These are phyloP conservation scores for Aulostomus chinensis DNA, from an alignment of 2,797 vertebrate genomes.

Conservation along the genomic window DNA sequence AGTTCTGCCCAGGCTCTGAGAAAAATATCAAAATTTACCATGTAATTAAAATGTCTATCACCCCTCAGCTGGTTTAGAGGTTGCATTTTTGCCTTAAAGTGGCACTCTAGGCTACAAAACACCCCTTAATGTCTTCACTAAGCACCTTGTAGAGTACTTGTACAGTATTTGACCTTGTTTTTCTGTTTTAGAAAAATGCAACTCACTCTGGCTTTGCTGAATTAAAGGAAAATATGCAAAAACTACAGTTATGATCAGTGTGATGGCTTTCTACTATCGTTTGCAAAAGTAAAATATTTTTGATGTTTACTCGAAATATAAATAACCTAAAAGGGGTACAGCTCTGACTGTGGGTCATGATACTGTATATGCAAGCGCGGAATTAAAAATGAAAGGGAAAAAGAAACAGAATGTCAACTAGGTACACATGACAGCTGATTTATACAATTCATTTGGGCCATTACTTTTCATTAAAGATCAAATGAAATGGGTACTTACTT, in stretches of 20 bases:
- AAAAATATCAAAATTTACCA: slow-evolving; percentile 83
- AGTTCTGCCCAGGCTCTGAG: slow-evolving; percentile 68
- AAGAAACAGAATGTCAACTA: slow-evolving; percentile 88
- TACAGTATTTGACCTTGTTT: slow-evolving; percentile 74
- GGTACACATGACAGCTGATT: slow-evolving; percentile 99
- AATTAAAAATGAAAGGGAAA: slow-evolving; percentile 74
- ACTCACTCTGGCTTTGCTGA: slow-evolving; percentile 70
- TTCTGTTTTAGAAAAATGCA: slow-evolving; percentile 66
- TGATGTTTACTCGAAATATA: slow-evolving; percentile 43
- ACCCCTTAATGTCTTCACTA: slow-evolving; percentile 75
- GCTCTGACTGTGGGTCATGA: slow-evolving; percentile 73
- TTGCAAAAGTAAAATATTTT: slow-evolving; percentile 29
- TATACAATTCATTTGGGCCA: slow-evolving; percentile 99
- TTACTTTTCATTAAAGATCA: slow-evolving; percentile 99
- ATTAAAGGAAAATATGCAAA: slow-evolving; percentile 38
- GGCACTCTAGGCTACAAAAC: slow-evolving; percentile 80
- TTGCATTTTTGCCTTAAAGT: slow-evolving; percentile 75
- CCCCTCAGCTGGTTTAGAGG: slow-evolving; percentile 72
- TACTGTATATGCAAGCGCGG: slow-evolving; percentile 58
- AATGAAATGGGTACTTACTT: slow-evolving; percentile 99
- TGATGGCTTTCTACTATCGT: slow-evolving; percentile 22
- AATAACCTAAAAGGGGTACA: slow-evolving; percentile 28
- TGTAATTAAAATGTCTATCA: slow-evolving; percentile 89
- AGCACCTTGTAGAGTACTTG: slow-evolving; percentile 75
- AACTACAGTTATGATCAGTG: slow-evolving; percentile 25